These are phyloP conservation scores for Cnemophilus loriae DNA, from an alignment of 2,113 vertebrate genomes.

Conservation along the genomic window DNA sequence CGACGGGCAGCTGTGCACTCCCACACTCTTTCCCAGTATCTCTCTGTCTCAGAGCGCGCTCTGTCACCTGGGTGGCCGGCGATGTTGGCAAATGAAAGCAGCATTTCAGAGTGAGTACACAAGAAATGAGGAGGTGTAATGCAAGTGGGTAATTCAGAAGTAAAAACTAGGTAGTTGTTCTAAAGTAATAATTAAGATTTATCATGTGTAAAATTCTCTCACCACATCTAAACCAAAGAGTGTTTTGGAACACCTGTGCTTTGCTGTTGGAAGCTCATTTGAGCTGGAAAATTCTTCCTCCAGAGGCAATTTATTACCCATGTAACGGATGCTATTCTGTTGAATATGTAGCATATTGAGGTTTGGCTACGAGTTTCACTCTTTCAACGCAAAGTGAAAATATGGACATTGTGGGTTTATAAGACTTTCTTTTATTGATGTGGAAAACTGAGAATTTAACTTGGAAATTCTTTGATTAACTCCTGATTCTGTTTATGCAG, in stretches of 20 bases:
- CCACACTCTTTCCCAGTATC: not conserved
- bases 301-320: not conserved
- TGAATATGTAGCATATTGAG: not conserved
- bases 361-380: conserved; percentile 19
- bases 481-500: not conserved
- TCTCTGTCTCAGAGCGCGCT: not conserved
- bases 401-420: not conserved
- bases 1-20: accelerated
- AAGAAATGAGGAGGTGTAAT: not conserved
- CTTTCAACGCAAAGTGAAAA: not conserved
- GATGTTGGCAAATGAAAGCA: not conserved
- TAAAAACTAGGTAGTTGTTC: conserved; percentile 11
- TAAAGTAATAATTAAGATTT: conserved; percentile 10
- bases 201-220: conserved; percentile 20
- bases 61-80: not conserved
- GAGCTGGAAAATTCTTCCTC: conserved; percentile 25
- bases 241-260: conserved; percentile 20
- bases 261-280: conserved; percentile 24
- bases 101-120: not conserved
- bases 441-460: conserved; percentile 32
- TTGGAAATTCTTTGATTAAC: conserved; percentile 7
- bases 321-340: conserved; percentile 6
- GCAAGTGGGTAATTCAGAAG: conserved; percentile 1
- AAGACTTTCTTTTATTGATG: conserved; percentile 11
- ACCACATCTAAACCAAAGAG: conserved; percentile 17